phyloP scores from a whole-genome alignment of 2,797 vertebrate species.

The Amblyraja radiata region DNA sequence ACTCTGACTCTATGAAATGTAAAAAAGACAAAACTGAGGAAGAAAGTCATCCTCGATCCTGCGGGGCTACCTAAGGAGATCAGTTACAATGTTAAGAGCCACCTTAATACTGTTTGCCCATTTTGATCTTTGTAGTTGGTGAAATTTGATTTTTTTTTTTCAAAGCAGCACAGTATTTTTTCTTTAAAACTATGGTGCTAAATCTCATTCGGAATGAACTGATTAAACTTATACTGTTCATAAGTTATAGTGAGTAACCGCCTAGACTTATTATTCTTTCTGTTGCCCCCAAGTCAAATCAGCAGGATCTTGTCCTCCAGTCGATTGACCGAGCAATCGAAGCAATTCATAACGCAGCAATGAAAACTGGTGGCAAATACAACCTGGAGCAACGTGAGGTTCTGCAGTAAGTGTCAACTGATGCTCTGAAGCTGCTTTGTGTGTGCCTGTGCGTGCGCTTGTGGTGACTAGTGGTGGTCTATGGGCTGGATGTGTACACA shows the following conservation, averaged over 20 bases:
- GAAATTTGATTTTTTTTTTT: neutral
- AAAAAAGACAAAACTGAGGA: too few relatives aligned
- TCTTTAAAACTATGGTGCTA: neutral
- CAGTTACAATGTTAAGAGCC: too few relatives aligned
- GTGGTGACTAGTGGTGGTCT: too few relatives aligned
- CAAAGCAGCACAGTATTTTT: neutral
- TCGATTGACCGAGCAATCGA: conserved; percentile 95
- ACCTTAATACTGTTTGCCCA: neutral
- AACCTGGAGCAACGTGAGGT: conserved; percentile 95
- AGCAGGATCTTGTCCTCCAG: conserved; percentile 91
- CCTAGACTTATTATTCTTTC: neutral
- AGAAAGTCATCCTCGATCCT: too few relatives aligned
- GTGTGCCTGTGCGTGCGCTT: neutral
- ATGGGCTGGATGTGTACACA: too few relatives aligned
- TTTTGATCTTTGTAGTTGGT: neutral
- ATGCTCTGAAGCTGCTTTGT: neutral
- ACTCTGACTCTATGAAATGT: too few relatives aligned
- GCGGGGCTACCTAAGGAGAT: too few relatives aligned
- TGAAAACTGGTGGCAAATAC: conserved; percentile 93
- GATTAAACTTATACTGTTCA: neutral
- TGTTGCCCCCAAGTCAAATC: conserved; percentile 25
- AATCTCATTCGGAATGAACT: neutral
- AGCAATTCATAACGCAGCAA: conserved; percentile 90
- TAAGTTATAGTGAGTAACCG: neutral
- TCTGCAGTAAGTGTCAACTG: conserved; percentile 75